A percentile compares a stretch with the other conserved stretches of the same genome.
These are phyloP conservation scores for Bolinopsis microptera DNA, from an alignment of 37 sponge, comb jelly and placozoan species.

Conservation along the genomic window DNA sequence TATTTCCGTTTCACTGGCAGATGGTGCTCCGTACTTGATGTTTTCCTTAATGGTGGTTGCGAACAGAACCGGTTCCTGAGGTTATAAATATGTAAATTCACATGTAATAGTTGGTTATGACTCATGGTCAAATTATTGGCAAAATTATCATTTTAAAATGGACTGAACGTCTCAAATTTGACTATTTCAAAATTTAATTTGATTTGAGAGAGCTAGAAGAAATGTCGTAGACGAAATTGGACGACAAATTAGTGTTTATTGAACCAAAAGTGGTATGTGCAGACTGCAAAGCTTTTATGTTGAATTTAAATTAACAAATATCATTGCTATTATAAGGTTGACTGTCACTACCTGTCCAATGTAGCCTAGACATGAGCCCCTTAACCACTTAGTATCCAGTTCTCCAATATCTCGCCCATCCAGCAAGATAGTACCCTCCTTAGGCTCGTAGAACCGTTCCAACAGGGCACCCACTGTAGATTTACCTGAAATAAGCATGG, in stretches of 20 bases:
- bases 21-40: conserved; percentile 83
- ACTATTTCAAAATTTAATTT: too few species aligned
- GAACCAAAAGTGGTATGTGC: too few species aligned
- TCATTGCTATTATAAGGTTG: too few species aligned
- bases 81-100: background rate
- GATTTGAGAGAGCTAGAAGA: too few species aligned
- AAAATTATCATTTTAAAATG: too few species aligned
- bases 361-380: conserved; percentile 81
- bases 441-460: conserved; percentile 87
- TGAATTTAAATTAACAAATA: too few species aligned
- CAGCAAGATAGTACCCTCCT: conserved; percentile 68
- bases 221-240: too few species aligned
- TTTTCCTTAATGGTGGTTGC: conserved; percentile 85
- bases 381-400: conserved; percentile 84
- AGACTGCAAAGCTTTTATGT: too few species aligned
- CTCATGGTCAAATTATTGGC: too few species aligned
- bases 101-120: too few species aligned
- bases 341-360: conserved; percentile 91
- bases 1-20: conserved; percentile 80
- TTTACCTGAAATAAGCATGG: conserved; percentile 77
- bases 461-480: conserved; percentile 88
- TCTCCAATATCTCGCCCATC: conserved; percentile 68
- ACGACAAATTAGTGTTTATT: too few species aligned
- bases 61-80: conserved; percentile 86
- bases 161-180: too few species aligned